phyloP scores from a whole-genome alignment of 2,113 vertebrate species.

The Psophia crepitans region DNA sequence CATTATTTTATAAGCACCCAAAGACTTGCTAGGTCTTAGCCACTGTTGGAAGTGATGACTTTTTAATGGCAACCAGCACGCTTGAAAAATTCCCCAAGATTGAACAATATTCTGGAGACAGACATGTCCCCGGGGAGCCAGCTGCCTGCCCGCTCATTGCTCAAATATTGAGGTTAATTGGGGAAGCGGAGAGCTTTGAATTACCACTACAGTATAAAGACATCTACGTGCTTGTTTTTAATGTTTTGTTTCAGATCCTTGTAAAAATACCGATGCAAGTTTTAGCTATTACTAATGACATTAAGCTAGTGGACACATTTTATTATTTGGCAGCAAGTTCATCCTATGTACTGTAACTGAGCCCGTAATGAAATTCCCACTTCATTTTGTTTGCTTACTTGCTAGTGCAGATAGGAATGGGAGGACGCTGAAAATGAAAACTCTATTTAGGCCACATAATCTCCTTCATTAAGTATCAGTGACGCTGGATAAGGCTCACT shows the following conservation, averaged over 20 bases:
- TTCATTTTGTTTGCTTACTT: constrained; percentile 33
- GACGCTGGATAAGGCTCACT: constrained; percentile 42
- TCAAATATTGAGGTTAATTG: constrained; percentile 41
- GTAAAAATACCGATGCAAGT: constrained; percentile 30
- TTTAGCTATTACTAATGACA: constrained; percentile 32
- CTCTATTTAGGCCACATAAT: constrained; percentile 42
- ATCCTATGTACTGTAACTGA: constrained; percentile 40
- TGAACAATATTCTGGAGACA: constrained; percentile 32
- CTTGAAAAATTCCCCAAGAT: constrained; percentile 1
- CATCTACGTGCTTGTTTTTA: not conserved
- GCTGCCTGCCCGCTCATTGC: constrained; percentile 26
- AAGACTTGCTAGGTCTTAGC: constrained; percentile 3
- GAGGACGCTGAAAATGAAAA: constrained; percentile 32
- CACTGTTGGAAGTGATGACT: constrained; percentile 44
- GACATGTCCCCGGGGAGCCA: not conserved
- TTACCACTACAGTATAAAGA: not conserved
- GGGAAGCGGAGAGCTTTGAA: not conserved
- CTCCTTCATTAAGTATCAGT: constrained; percentile 41
- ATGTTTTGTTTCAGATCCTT: constrained; percentile 21
- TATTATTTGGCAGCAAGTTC: constrained; percentile 39
- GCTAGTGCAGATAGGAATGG: not conserved
- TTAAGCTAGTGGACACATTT: constrained; percentile 8
- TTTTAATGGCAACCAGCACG: constrained; percentile 14
- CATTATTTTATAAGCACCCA: not conserved
- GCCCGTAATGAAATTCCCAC: not conserved